These are phyloP conservation scores for Polyergus mexicanus DNA, from an alignment of 1,140 invertebrate genomes.

Conservation along the genomic window DNA sequence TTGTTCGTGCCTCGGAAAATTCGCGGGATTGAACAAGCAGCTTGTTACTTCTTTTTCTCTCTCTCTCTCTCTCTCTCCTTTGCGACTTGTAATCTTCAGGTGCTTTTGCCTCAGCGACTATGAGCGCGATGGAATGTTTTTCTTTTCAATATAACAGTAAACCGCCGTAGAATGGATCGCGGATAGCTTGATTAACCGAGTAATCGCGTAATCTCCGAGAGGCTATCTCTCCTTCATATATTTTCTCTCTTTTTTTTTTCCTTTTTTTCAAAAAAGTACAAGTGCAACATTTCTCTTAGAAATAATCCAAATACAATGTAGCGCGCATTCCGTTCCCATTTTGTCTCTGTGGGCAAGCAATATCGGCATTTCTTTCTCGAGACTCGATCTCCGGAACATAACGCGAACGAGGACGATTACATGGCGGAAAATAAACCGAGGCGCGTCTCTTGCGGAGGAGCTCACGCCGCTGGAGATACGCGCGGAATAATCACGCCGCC, in stretches of 20 bases:
- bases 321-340: not conserved
- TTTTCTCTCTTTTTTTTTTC: not conserved
- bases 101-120: not conserved
- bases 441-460: not conserved
- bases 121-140: slow-evolving; percentile 37
- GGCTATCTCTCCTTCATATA: not conserved
- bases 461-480: not conserved
- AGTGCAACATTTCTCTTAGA: not conserved
- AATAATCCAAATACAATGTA: not conserved
- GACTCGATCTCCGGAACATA: slow-evolving; percentile 1
- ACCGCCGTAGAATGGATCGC: slow-evolving; percentile 6
- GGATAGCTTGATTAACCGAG: slow-evolving; percentile 22
- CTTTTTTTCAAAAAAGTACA: not conserved
- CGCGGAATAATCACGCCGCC: slow-evolving; percentile 26
- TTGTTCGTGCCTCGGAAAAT: slow-evolving; percentile 41
- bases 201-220: slow-evolving; percentile 27
- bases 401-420: slow-evolving; percentile 16
- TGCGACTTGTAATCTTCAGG: not conserved
- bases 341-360: not conserved
- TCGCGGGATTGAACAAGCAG: slow-evolving; percentile 36
- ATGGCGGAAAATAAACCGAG: slow-evolving; percentile 34
- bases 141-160: slow-evolving; percentile 3
- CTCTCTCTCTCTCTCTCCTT: not conserved
- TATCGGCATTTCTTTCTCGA: slow-evolving; percentile 3
- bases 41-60: not conserved